A percentile compares a stretch with the other conserved stretches of the same genome.
Evolutionary conservation across 2,888 invertebrate species (phyloP).

Genomic region (Diarsia mendica): DNA sequence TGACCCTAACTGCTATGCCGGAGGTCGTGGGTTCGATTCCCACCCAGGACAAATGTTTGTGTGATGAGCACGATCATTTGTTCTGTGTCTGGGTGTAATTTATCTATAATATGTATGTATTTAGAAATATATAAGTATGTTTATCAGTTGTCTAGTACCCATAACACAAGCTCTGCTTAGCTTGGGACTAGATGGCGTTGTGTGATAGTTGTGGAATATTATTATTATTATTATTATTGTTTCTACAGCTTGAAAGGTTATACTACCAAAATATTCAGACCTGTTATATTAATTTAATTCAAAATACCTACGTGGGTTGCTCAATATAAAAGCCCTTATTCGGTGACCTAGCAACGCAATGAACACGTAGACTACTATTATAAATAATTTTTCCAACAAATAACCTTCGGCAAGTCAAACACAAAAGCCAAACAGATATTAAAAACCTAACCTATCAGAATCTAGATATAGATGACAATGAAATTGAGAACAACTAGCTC

Average conservation of each 20-base stretch:
- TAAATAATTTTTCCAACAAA: conserved; percentile 12
- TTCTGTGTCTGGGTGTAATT: too few relatives aligned
- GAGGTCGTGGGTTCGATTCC: too few relatives aligned
- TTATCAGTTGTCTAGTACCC: too few relatives aligned
- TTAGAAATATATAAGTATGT: too few relatives aligned
- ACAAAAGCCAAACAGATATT: conserved; percentile 7
- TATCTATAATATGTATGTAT: too few relatives aligned
- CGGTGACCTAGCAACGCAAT: conserved; percentile 27
- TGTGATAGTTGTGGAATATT: too few relatives aligned
- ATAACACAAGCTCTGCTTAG: too few relatives aligned
- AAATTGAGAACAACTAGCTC: conserved; percentile 22
- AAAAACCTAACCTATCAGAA: conserved; percentile 6
- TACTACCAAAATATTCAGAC: background rate
- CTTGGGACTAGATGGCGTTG: too few relatives aligned
- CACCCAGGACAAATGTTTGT: too few relatives aligned
- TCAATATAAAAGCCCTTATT: conserved; percentile 19
- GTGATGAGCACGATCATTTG: too few relatives aligned
- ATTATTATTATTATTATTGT: too few relatives aligned
- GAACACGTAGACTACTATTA: conserved; percentile 12
- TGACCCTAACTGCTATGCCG: too few relatives aligned
- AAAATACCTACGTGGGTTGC: background rate
- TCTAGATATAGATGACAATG: conserved; percentile 24
- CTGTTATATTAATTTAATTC: conserved; percentile 7
- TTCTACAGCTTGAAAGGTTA: background rate
- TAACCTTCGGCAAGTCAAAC: conserved; percentile 11